phyloP scores from a whole-genome alignment of 2,888 invertebrate genomes.

The Polietes domitor region DNA sequence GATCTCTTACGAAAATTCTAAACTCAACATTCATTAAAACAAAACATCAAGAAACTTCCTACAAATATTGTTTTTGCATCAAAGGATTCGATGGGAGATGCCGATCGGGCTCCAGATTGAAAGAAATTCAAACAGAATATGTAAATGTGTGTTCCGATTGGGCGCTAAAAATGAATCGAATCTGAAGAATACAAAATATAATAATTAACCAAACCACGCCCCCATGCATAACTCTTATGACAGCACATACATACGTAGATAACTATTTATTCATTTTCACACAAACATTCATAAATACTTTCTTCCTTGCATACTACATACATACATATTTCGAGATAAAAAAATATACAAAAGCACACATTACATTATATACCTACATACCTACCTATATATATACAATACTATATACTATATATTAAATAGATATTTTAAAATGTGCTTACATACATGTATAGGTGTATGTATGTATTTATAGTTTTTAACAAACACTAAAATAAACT shows the following conservation, averaged over 20 bases:
- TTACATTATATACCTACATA: slow-evolving; percentile 34
- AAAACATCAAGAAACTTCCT: neutral
- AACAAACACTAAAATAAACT: neutral
- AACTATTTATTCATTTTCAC: neutral
- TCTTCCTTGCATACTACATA: neutral
- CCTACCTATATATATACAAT: too few species aligned
- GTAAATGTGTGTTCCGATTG: neutral
- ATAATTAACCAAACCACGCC: neutral
- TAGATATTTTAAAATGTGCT: neutral
- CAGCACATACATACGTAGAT: neutral
- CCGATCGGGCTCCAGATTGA: neutral
- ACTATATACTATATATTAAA: slow-evolving; percentile 13
- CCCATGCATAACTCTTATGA: neutral
- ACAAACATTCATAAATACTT: neutral
- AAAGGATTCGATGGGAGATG: neutral
- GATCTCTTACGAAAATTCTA: slow-evolving; percentile 37
- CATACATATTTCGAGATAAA: neutral
- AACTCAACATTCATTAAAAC: slow-evolving; percentile 18
- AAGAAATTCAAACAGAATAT: too few species aligned
- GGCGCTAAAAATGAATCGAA: slow-evolving; percentile 4
- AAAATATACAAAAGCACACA: slow-evolving; percentile 9
- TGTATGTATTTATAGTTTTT: slow-evolving; percentile 15
- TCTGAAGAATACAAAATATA: neutral
- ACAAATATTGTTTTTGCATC: neutral
- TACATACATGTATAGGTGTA: slow-evolving; percentile 7